Base-by-base conservation (phyloP, 1,140 invertebrate genomes). In the Cheumatopsyche charites region DNA sequence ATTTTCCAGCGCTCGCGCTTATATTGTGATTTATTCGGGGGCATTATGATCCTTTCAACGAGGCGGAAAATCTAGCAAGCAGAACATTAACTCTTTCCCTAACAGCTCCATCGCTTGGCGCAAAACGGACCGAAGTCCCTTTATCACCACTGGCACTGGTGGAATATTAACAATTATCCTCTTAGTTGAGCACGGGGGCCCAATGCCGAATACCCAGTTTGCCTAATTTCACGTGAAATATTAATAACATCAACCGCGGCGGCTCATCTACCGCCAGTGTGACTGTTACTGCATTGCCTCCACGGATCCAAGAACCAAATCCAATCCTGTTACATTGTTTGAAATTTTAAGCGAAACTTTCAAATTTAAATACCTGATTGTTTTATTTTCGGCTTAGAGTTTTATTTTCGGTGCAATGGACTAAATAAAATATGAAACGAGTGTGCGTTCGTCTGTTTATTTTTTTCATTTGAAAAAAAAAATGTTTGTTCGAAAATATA, bases 41-140 rank as follows among this genome's bases (percentile, higher is more conserved):
- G 47, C 47, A 52, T 52, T 52, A 52, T 52, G 47, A 52, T 52
- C 47, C 47, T 52, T 52, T 52, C 47, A 52, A 52, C 47, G 47
- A 52, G 19, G 47, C 47, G 47, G 47, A 52, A 52, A 52, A 52
- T 52, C 47, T 52, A 52, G 47, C 47, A 15, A 52, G 47, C 47
- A 52, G 47, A 52, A 52, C 47, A 52, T 52, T 52, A 52, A 52
- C 47, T 52, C 47, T 52, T 52, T 52, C 47, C 47, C 19, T 17
- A 52, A 15, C 15, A 19, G n/a, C 19, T 52, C 47, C 15, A 17
- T 19, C 47, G 15, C 6, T 19, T 19, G 47, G 12, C 45, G 45
- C 19, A 15, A 15, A 17, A 19, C 47, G 47, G 19, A 52, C 15
- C 47, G 47, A 19, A 52, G n/a, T 19, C 47, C 47, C 19, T 52